phyloP scores from a whole-genome alignment of 2,113 vertebrate genomes.

The Malurus melanocephalus region DNA sequence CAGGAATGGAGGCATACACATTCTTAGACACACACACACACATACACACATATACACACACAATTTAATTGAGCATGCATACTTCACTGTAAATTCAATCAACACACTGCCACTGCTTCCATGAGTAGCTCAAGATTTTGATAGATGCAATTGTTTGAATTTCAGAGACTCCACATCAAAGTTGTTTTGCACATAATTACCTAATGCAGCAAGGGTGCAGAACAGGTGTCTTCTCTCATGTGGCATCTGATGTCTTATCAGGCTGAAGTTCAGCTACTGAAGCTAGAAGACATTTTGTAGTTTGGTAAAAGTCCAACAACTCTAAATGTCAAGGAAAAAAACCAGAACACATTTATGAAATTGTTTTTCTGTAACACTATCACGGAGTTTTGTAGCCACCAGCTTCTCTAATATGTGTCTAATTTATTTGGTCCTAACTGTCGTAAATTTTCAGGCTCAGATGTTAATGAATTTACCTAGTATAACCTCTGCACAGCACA shows the following conservation, averaged over 20 bases:
- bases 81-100: background rate
- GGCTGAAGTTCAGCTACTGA: background rate
- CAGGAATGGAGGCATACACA: background rate
- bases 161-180: background rate
- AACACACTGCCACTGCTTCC: background rate
- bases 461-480: background rate
- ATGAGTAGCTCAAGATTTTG: background rate
- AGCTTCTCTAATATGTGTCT: background rate
- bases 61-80: background rate
- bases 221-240: background rate
- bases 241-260: background rate
- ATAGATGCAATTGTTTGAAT: background rate
- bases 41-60: too few species aligned
- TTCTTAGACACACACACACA: background rate
- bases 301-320: slow-evolving; percentile 24
- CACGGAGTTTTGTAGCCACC: background rate
- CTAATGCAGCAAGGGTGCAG: background rate
- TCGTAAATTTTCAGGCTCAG: background rate
- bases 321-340: background rate
- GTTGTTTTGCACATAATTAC: background rate
- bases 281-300: background rate
- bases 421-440: background rate
- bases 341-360: background rate
- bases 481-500: background rate
- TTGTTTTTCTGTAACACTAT: background rate